Percentiles rank a stretch among this genome's conserved stretches.
phyloP scores from a whole-genome alignment of 2,113 vertebrate genomes.

The Microcebus jonahi region DNA sequence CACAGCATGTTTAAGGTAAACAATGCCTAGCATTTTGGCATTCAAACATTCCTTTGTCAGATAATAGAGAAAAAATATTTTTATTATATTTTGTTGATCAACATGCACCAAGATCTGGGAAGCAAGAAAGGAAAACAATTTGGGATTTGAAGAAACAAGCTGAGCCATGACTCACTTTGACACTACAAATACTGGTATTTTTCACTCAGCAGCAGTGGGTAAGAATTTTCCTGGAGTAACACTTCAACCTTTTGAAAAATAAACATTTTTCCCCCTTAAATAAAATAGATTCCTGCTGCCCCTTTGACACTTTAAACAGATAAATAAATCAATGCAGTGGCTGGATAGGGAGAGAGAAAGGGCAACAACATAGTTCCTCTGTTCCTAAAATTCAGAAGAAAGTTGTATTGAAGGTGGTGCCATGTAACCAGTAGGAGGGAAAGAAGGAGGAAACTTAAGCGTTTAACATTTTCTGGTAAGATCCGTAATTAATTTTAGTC shows the following conservation, averaged over 20 bases:
- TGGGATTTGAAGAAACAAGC: slow-evolving; percentile 36
- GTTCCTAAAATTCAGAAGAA: not conserved
- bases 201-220: not conserved
- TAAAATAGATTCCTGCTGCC: slow-evolving; percentile 31
- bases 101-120: slow-evolving; percentile 33
- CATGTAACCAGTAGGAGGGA: not conserved
- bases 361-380: not conserved
- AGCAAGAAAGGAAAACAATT: slow-evolving; percentile 58
- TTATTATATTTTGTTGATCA: slow-evolving; percentile 56
- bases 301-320: slow-evolving; percentile 47
- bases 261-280: slow-evolving; percentile 39
- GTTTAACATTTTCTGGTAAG: not conserved
- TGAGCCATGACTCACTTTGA: slow-evolving; percentile 40
- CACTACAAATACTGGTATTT: slow-evolving; percentile 47
- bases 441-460: not conserved
- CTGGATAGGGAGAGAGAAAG: not conserved
- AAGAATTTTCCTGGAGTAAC: slow-evolving; percentile 23
- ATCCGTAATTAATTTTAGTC: not conserved
- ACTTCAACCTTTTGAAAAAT: slow-evolving; percentile 46
- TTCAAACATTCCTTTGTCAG: slow-evolving; percentile 24
- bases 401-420: not conserved
- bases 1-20: slow-evolving; percentile 60
- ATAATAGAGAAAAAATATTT: slow-evolving; percentile 24
- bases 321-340: not conserved
- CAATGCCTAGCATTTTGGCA: slow-evolving; percentile 15